Evolutionary conservation across 2,888 invertebrate species (phyloP).

Genomic region (Hirtodrosophila confusa): DNA sequence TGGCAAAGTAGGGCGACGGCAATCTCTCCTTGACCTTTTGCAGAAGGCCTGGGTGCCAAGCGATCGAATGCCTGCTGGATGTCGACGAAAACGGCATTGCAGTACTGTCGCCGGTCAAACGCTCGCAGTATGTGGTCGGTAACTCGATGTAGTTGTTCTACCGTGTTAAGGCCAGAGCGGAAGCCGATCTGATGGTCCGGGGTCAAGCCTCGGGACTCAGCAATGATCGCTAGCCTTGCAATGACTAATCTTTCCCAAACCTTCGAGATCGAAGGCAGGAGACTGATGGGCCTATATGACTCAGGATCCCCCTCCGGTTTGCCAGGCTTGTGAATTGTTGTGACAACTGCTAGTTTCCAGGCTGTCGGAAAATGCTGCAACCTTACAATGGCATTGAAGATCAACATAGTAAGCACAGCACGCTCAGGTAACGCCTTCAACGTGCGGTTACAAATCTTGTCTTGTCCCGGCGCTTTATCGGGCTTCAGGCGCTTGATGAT

Average conservation of each 20-base stretch:
- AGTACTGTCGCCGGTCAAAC: no score
- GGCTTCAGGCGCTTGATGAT: not conserved
- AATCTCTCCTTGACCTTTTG: not conserved
- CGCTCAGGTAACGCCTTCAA: slow-evolving; percentile 1
- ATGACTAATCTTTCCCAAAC: not conserved
- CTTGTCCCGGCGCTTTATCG: not conserved
- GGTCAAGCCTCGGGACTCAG: no score
- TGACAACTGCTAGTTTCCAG: not conserved
- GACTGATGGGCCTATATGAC: slow-evolving; percentile 7
- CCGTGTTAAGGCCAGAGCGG: no score
- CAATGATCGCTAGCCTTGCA: not conserved
- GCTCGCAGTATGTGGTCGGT: no score
- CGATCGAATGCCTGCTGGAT: not conserved
- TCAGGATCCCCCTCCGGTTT: slow-evolving; percentile 1
- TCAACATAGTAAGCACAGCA: not conserved
- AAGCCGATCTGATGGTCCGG: no score
- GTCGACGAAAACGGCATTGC: no score
- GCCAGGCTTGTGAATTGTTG: slow-evolving; percentile 8
- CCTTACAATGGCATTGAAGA: slow-evolving; percentile 4
- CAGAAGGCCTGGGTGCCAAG: not conserved
- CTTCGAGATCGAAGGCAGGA: slow-evolving; percentile 1
- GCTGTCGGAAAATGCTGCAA: slow-evolving; percentile 4
- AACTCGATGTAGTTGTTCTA: no score
- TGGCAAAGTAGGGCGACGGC: not conserved
- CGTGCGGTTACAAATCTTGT: slow-evolving; percentile 1